Percentiles rank a stretch among this genome's conserved stretches.
phyloP scores from a whole-genome alignment of 2,797 vertebrate species.

The Lepidocolaptes lacrymiger region DNA sequence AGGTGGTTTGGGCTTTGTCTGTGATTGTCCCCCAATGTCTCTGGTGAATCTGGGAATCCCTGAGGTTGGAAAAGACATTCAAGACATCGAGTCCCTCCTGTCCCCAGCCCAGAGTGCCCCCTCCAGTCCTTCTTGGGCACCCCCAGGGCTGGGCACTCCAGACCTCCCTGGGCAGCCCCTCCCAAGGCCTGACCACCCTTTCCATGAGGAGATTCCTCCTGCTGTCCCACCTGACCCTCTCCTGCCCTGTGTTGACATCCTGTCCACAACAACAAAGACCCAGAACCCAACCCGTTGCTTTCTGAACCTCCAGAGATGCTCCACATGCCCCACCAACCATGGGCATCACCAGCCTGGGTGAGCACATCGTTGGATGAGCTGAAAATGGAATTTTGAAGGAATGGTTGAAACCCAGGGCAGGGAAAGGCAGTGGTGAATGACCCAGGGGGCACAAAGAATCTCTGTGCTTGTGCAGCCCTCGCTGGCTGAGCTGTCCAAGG shows the following conservation, averaged over 20 bases:
- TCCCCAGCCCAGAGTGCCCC: neutral
- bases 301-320: rapidly evolving
- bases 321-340: rapidly evolving
- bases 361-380: neutral
- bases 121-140: neutral
- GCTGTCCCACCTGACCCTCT: rapidly evolving
- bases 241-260: rapidly evolving
- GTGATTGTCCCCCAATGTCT: neutral
- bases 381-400: neutral
- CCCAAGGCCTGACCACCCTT: rapidly evolving
- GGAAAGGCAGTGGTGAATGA: neutral
- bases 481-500: constrained; percentile 50
- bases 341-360: neutral
- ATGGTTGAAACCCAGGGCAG: neutral
- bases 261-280: neutral
- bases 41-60: rapidly evolving
- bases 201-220: neutral
- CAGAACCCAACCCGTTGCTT: rapidly evolving
- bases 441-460: constrained; percentile 29
- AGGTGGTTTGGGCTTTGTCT: rapidly evolving
- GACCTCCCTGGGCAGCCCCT: neutral
- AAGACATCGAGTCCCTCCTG: rapidly evolving
- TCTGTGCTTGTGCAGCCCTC: constrained; percentile 1
- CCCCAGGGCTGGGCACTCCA: neutral
- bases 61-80: neutral